Conservation (phyloP, 2,113 vertebrate genomes). For the Mesoclemmys tuberculata region DNA sequence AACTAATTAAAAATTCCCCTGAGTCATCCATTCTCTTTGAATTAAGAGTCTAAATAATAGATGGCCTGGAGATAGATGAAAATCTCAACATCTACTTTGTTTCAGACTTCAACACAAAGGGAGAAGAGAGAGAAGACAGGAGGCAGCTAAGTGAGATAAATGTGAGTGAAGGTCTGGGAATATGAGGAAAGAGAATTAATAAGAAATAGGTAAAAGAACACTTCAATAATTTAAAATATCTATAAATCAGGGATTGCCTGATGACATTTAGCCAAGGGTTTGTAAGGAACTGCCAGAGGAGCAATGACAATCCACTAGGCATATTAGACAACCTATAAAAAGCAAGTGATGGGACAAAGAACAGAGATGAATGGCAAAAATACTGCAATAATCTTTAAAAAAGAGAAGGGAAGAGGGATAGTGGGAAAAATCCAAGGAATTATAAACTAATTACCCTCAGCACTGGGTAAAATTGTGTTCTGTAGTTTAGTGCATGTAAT, state of each 20-base stretch:
- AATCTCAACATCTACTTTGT: conserved; percentile 44
- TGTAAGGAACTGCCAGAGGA: neutral
- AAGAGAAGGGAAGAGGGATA: neutral
- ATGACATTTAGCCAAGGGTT: conserved; percentile 5
- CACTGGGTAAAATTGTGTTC: neutral
- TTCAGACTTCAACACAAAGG: conserved; percentile 34
- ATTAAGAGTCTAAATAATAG: conserved; percentile 59
- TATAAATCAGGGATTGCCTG: conserved; percentile 23
- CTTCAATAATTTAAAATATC: conserved; percentile 52
- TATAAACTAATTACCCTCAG: neutral
- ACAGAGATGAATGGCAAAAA: neutral
- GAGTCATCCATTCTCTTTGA: conserved; percentile 37
- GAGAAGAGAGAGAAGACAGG: neutral
- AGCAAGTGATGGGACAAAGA: neutral
- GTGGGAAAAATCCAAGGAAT: neutral
- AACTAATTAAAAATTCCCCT: conserved; percentile 37
- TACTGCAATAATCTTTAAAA: neutral
- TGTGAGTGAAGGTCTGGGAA: conserved; percentile 31
- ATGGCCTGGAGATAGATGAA: conserved; percentile 55
- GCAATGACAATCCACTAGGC: neutral
- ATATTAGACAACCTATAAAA: neutral
- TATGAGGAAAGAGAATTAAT: conserved; percentile 46
- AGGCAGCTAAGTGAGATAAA: conserved; percentile 56
- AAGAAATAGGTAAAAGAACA: conserved; percentile 32
- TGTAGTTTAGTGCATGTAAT: neutral